Percentiles rank a stretch among this genome's conserved stretches.
Conservation (phyloP, 2,797 vertebrate species). For the Acanthurus leucopareius region DNA sequence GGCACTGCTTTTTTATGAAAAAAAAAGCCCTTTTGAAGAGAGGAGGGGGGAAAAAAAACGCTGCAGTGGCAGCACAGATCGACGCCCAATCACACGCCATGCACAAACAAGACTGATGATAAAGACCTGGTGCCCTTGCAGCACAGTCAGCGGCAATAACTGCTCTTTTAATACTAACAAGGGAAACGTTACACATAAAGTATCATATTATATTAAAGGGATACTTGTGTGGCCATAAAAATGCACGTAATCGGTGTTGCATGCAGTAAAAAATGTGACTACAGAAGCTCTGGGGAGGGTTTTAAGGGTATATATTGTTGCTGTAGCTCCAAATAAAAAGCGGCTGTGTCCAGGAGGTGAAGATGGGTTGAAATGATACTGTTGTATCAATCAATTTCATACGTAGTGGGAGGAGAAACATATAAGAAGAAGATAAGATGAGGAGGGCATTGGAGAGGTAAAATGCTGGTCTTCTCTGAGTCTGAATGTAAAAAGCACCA, state of each 20-base stretch:
- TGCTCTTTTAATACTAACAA: constrained; percentile 27
- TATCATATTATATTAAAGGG: constrained; percentile 25
- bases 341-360: constrained; percentile 8
- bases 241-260: neutral
- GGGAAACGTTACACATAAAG: constrained; percentile 5
- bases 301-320: constrained; percentile 31
- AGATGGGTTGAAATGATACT: constrained; percentile 40
- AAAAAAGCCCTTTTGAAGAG: neutral
- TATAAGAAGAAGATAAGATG: neutral
- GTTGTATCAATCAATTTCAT: constrained; percentile 34
- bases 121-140: constrained; percentile 33
- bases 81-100: constrained; percentile 11
- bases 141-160: constrained; percentile 30
- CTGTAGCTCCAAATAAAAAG: constrained; percentile 21
- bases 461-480: neutral
- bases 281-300: constrained; percentile 2
- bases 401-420: constrained; percentile 29
- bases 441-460: constrained; percentile 4
- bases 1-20: constrained; percentile 3
- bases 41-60: neutral
- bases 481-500: neutral
- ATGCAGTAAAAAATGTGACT: neutral
- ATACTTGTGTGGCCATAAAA: constrained; percentile 2
- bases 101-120: constrained; percentile 38
- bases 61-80: constrained; percentile 11